Evolutionary conservation across 2,113 vertebrate species (phyloP).

Genomic region (Myanophis thanlyinensis): DNA sequence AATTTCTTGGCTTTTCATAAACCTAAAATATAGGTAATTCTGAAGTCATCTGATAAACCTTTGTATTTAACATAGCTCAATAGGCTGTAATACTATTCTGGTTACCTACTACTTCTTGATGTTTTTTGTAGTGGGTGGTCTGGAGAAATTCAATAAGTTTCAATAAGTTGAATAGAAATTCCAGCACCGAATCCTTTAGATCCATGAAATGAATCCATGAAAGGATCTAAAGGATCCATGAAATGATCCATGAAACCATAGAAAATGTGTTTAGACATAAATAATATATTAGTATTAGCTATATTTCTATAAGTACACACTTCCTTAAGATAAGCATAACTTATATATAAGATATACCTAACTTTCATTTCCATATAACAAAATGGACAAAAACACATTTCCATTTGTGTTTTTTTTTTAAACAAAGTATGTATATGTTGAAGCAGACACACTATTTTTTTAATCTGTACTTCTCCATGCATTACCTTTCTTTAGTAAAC

Average conservation of each 20-base stretch:
- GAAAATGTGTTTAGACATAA: background rate
- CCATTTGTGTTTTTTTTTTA: background rate
- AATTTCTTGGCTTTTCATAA: background rate
- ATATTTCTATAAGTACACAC: background rate
- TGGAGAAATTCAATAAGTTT: background rate
- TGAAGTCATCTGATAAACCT: background rate
- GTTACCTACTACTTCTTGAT: background rate
- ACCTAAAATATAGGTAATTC: background rate
- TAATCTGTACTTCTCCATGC: background rate
- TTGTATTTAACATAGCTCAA: background rate
- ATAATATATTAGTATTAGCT: background rate
- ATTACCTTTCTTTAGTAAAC: background rate
- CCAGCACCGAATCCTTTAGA: background rate
- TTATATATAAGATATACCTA: background rate
- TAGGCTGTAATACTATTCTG: background rate
- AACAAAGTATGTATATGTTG: background rate
- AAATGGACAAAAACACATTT: background rate
- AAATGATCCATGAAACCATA: background rate
- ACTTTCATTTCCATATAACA: background rate
- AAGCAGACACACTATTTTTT: background rate
- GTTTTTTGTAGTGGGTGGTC: background rate
- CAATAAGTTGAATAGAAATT: background rate
- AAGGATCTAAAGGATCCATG: too few relatives aligned
- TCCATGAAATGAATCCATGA: too few relatives aligned
- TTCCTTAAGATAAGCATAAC: background rate